Evolutionary conservation across 2,797 vertebrate genomes (phyloP), one percentile per base, ranked within the genome.

Genomic region (Ibycter americanus): DNA sequence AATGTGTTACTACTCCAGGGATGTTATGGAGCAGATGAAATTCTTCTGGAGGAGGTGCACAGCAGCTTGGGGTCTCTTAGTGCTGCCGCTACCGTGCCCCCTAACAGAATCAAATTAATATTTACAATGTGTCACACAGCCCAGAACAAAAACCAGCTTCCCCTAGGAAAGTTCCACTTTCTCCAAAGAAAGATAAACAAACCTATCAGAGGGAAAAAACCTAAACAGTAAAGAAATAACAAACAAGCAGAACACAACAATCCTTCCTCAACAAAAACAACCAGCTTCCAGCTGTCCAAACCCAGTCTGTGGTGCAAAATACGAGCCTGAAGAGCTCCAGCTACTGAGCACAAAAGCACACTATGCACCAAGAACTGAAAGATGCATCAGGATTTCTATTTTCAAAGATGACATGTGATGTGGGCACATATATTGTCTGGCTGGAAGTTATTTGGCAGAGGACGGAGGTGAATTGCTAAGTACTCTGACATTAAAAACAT

Each of bases 271-370:
- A 78, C 15, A 66, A 90, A 96, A 97, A 83, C 78, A 97, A 93
- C 19, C 26, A 32, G 13, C 67, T 13, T 67, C 58, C 96, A 97
- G 95, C 97, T 96, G 94, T 96, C 74, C 68, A 97, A 96, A 96
- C 83, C 65, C 4, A 1, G 16, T 82, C 61, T 47, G 61, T 29
- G 54, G 31, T 62, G 46, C 81, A 92, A 92, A 91, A 90, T 42
- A 89, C 0, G 44, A 94, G 71, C 25, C 47, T 36, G 47, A 65
- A 63, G 34, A 74, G 68, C 38, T 95, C 74, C 78, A 89, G 65
- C 63, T 89, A 84, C 34, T 80, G 40, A 72, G 59, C 52, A 84
- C 2, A 4, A 93, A 92, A 87, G 70, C 26, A 79, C 70, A 18
- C 51, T 31, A 20, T 15, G 83, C 26, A 51, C 51, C 36, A 62